Base-by-base conservation (phyloP, 1,140 invertebrate genomes). In the Drosophila equinoxialis region DNA sequence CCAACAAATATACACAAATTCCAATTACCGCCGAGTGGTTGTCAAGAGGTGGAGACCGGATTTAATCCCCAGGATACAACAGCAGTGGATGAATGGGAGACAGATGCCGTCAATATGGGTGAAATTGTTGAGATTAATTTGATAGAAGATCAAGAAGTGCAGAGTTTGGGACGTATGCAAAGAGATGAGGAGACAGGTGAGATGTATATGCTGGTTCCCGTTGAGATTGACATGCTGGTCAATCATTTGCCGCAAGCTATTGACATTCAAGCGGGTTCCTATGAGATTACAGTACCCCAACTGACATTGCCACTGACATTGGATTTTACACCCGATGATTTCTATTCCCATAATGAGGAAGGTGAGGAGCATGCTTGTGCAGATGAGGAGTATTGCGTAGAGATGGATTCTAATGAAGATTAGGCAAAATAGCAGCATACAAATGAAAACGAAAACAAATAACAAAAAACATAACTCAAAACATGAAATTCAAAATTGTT, bases 161-260 rank as follows among this genome's bases (percentile, higher is more conserved):
- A 66, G 23, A 41, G 70, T 1, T 58, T 85, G 0, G 68, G 82
- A 0, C 13, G 67, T 6, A 23, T 70, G 3, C 71, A 75, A 11
- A 45, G 17, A 0, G 75, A 85, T 17, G 30, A n/a, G 0, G 3
- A 11, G 6, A 86, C 78, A 1, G 82, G 82, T n/a, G 74, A 86
- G 17, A 7, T 51, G 0, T 81, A 66, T 23, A 85, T 86, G 63
- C 8, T 86, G 0, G 4, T 86, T 48, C 81, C 81, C 4, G 23
- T 85, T 0, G 74, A 78, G 10, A 6, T 85, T 1, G 64, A 86
- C 14, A 10, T 78, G 8, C 35, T 85, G 4, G 14, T 85, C 17
- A 20, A 75, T 11, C 42, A 58, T 59, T 14, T 51, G 45, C 1
- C 26, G 11, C 10, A 39, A 0, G 3, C 37, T 13, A 4, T 39